A percentile compares a stretch with the other conserved stretches of the same genome.
Evolutionary conservation across 2,888 invertebrate species (phyloP).

Genomic region (Platerodrilus igneus): DNA sequence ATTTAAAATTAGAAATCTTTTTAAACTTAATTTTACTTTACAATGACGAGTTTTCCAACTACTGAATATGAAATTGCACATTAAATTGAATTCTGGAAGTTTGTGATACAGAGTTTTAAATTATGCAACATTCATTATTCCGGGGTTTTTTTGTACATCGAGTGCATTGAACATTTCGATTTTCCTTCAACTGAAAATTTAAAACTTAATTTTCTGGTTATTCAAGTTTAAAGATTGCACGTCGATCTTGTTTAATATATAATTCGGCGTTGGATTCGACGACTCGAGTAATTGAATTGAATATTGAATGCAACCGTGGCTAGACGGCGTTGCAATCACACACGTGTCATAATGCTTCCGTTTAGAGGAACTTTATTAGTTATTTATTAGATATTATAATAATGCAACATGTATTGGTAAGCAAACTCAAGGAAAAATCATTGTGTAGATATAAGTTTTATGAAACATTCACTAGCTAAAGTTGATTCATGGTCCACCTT

Average conservation of each 20-base stretch:
- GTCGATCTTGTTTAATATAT: constrained; percentile 8
- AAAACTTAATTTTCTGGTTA: constrained; percentile 22
- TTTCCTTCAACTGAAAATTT: constrained; percentile 16
- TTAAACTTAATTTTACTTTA: constrained; percentile 23
- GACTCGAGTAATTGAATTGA: constrained; percentile 15
- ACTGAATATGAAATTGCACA: constrained; percentile 24
- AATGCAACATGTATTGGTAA: too few species aligned
- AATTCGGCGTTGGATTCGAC: constrained; percentile 15
- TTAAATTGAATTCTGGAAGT: constrained; percentile 24
- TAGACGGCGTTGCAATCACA: too few species aligned
- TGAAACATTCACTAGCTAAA: too few species aligned
- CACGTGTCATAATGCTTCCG: too few species aligned
- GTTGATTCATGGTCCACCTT: too few species aligned
- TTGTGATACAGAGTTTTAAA: constrained; percentile 24
- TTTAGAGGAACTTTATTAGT: too few species aligned
- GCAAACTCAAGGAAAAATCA: too few species aligned
- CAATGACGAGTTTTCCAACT: constrained; percentile 24
- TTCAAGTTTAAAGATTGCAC: constrained; percentile 15
- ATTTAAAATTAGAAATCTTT: constrained; percentile 24
- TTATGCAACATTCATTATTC: constrained; percentile 23
- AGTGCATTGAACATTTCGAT: too few species aligned
- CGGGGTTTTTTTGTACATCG: constrained; percentile 7
- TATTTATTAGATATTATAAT: too few species aligned
- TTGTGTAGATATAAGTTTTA: too few species aligned
- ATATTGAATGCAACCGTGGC: constrained; percentile 14